Percentiles rank a stretch among this genome's conserved stretches.
Evolutionary conservation across 2,888 invertebrate species (phyloP).

Genomic region (Spialia ferax): DNA sequence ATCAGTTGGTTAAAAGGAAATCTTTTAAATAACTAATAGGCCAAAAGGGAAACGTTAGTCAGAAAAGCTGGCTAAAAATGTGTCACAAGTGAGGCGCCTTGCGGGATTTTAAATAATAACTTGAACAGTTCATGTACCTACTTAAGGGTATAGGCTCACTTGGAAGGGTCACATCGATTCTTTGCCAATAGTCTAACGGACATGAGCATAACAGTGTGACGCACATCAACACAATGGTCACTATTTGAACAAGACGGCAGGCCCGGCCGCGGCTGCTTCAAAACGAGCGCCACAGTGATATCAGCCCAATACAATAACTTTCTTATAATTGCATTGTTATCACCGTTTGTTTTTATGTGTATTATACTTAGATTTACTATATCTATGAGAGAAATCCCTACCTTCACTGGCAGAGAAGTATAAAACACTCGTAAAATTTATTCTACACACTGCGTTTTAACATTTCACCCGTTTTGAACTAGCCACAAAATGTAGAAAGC

Average conservation of each 20-base stretch:
- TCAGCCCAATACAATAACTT: neutral
- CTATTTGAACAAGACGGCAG: slow-evolving; percentile 76
- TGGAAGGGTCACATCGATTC: slow-evolving; percentile 74
- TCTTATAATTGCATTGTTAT: too few relatives aligned
- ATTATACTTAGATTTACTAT: too few relatives aligned
- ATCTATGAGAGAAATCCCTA: neutral
- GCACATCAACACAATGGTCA: slow-evolving; percentile 84
- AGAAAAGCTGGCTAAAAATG: slow-evolving; percentile 73
- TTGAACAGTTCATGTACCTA: slow-evolving; percentile 60
- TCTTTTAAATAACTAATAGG: neutral
- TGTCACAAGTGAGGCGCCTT: slow-evolving; percentile 86
- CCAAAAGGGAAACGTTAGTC: slow-evolving; percentile 32
- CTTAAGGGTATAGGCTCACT: slow-evolving; percentile 73
- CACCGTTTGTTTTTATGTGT: too few relatives aligned
- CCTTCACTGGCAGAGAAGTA: too few relatives aligned
- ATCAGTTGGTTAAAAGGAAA: slow-evolving; percentile 5
- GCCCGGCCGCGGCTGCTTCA: slow-evolving; percentile 53
- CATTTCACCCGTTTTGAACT: slow-evolving; percentile 25
- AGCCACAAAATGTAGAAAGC: slow-evolving; percentile 35
- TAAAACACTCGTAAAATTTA: too few relatives aligned
- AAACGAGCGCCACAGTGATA: slow-evolving; percentile 4
- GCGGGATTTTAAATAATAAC: slow-evolving; percentile 62
- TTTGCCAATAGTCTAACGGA: slow-evolving; percentile 74
- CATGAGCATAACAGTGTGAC: slow-evolving; percentile 84
- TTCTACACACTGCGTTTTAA: neutral